Evolutionary conservation across 2,113 vertebrate species (phyloP), one percentile per base, ranked within the genome.

Genomic region (Shinisaurus crocodilurus): DNA sequence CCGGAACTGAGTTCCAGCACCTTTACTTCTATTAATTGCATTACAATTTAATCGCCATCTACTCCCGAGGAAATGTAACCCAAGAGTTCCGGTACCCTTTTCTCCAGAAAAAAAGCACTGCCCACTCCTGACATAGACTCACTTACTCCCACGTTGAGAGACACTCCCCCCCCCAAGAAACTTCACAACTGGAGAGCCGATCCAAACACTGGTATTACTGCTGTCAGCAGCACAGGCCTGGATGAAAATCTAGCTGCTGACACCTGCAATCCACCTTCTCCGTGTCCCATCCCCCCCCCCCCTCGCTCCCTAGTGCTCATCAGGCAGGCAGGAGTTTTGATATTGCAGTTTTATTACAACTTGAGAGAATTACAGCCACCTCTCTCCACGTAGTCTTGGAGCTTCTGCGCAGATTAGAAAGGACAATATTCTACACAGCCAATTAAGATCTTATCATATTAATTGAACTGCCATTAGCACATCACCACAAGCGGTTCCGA

Each of bases 361-460:
- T 85, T 57, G 34, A n/a, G 90, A 95, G 94, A 95, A 94, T 96
- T 95, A 94, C 92, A 85, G 75, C 76, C 84, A 91, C 85, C 87
- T 95, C 84, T 95, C 90, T 90, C 91, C 83, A 75, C 60, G 48
- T 90, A 94, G 90, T 91, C 94, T 91, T 94, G 88, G 92, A 88
- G 88, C 88, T 79, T 92, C 85, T 85, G 94, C 95, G 94, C 89
- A 94, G 94, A 95, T 96, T 94, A 96, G 92, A 60, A 75, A 94
- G 93, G 92, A 95, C 94, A 95, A 93, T 95, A 95, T 95, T 96
- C 95, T 92, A 95, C 90, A 95, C 90, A 95, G 93, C 89, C 94
- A 95, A 96, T 96, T 96, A 95, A 96, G 96, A 96, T 96, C 86
- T 94, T 96, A 96, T 96, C 95, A 90, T 95, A 95, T 96, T 96